Evolutionary conservation across 2,888 invertebrate species (phyloP).

Genomic region (Drosophila siamana): DNA sequence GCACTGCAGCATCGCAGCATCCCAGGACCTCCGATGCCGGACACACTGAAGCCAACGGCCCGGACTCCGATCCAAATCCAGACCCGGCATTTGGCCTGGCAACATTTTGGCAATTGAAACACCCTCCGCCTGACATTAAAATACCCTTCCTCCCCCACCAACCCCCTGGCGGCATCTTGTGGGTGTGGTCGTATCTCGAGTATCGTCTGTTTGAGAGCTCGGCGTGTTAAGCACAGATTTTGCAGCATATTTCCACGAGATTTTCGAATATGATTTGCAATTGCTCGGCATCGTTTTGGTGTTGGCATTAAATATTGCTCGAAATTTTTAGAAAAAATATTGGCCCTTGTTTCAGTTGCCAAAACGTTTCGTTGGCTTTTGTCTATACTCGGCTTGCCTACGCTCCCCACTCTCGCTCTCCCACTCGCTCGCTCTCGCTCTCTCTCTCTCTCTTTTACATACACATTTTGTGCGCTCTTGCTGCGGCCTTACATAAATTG

Average conservation of each 20-base stretch:
- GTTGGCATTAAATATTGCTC: not conserved
- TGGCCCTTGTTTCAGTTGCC: constrained; percentile 40
- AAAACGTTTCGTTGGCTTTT: constrained; percentile 61
- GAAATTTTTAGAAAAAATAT: not conserved
- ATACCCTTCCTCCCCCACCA: not conserved
- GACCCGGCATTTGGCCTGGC: constrained; percentile 68
- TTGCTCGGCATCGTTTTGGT: not conserved
- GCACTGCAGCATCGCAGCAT: constrained; percentile 62
- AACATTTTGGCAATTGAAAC: constrained; percentile 60
- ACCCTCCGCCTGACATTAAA: too few relatives aligned
- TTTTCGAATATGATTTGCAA: constrained; percentile 6
- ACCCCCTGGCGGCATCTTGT: constrained; percentile 15
- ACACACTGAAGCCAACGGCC: constrained; percentile 8
- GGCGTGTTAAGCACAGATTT: not conserved
- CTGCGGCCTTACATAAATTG: not conserved
- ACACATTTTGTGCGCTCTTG: not conserved
- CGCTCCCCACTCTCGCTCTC: not conserved
- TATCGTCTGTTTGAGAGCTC: not conserved
- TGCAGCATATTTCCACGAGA: not conserved
- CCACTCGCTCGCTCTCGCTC: constrained; percentile 7
- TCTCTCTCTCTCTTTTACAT: constrained; percentile 1
- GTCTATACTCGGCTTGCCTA: constrained; percentile 48
- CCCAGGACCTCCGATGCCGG: constrained; percentile 35
- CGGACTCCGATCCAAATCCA: constrained; percentile 1
- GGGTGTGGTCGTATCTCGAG: constrained; percentile 44